Base-by-base conservation (phyloP, 2,888 invertebrate species). In the Asteroscopus sphinx region DNA sequence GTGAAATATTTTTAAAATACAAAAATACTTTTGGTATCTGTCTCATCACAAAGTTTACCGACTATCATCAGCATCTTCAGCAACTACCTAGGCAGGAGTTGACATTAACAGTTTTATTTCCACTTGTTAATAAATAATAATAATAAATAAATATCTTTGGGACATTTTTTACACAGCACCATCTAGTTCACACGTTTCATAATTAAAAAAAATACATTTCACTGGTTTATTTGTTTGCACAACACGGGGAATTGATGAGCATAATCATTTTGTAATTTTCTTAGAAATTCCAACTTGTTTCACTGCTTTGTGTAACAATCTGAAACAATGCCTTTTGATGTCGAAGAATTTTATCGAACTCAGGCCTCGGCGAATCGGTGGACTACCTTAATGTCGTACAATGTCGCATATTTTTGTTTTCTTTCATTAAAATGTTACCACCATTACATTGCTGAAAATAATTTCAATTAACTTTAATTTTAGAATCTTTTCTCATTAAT, bases 121-220 rank as follows among this genome's bases (percentile, higher is more conserved):
- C 58, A 62, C 70, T 69, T 63, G 69, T 70, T 56, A 77, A 79
- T 79, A 74, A 71, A 73, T 61, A 66, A 64, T 48, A 57, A 61
- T 82, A 80, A 81, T 83, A 77, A 81, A 82, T n/a, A n/a, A n/a
- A n/a, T n/a, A n/a, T n/a, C n/a, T n/a, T n/a, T n/a, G n/a, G n/a
- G n/a, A n/a, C n/a, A n/a, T n/a, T n/a, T n/a, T n/a, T n/a, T n/a
- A n/a, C n/a, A n/a, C n/a, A n/a, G n/a, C n/a, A n/a, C n/a, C n/a
- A n/a, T 80, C 76, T 74, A 44, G 73, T 85, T 83, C 79, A 76
- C 81, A 82, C 80, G 74, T 75, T 72, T 55, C 55, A 75, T 76
- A 68, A 65, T 56, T 40, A 68, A 37, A 59, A 69, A 66, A 52
- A 54, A 52, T n/a, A 55, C 40, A 48, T 46, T 62, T 62, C 41